Evolutionary conservation across 2,797 vertebrate species (phyloP).

Genomic region (Acanthurus leucopareius): DNA sequence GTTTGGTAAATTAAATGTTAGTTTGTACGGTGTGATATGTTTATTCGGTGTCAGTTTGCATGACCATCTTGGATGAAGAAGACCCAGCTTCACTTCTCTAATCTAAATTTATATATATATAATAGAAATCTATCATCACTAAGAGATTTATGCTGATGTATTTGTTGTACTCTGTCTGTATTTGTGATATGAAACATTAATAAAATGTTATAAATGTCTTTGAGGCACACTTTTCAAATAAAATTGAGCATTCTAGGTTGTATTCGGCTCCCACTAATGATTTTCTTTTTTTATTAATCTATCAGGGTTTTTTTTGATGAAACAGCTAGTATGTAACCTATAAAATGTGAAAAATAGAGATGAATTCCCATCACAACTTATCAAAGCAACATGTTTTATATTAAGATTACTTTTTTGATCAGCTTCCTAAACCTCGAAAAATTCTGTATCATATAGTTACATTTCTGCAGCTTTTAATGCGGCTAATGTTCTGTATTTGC

Average conservation of each 20-base stretch:
- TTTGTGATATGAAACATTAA: no score
- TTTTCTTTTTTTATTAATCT: no score
- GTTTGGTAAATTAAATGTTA: no score
- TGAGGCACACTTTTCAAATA: not conserved
- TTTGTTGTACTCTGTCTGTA: no score
- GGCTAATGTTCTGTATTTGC: slow-evolving; percentile 3
- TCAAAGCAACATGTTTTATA: not conserved
- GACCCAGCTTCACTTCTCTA: no score
- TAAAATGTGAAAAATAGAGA: slow-evolving; percentile 27
- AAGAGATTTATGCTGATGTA: no score
- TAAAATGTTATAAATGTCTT: no score
- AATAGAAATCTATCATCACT: no score
- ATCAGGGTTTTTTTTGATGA: no score
- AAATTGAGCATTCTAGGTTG: not conserved
- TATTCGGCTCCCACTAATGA: not conserved
- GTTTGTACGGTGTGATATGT: not conserved
- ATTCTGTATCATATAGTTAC: not conserved
- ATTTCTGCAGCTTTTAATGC: not conserved
- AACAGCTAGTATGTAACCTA: not conserved
- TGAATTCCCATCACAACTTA: slow-evolving; percentile 10
- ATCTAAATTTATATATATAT: no score
- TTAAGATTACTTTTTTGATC: not conserved
- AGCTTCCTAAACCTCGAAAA: no score
- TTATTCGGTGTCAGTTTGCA: not conserved
- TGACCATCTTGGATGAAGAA: no score